phyloP scores from a whole-genome alignment of 2,888 invertebrate species.

The Hemaris fuciformis region DNA sequence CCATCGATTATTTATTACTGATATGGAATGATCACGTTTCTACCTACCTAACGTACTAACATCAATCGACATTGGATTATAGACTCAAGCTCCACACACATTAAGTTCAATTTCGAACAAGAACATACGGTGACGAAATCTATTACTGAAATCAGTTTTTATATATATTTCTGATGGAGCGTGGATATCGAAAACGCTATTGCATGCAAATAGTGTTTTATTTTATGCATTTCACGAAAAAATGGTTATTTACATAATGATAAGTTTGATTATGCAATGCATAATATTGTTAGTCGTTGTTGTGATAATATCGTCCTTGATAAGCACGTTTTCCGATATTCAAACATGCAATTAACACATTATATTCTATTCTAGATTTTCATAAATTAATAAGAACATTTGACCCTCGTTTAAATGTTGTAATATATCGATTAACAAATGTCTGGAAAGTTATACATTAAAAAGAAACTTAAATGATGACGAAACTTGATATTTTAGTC shows the following conservation, averaged over 20 bases:
- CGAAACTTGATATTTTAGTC: background rate
- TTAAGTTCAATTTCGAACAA: background rate
- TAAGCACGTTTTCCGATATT: background rate
- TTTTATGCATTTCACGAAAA: background rate
- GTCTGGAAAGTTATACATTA: background rate
- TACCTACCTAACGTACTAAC: background rate
- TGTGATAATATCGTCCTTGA: background rate
- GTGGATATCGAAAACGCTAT: background rate
- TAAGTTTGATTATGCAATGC: background rate
- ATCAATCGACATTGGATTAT: background rate
- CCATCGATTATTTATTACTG: slow-evolving; percentile 38
- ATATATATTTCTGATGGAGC: background rate
- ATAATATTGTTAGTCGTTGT: background rate
- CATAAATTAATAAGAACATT: background rate
- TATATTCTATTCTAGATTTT: background rate
- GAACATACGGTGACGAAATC: background rate
- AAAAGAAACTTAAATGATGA: background rate
- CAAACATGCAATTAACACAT: background rate
- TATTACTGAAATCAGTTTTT: slow-evolving; percentile 2
- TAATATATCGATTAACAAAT: background rate
- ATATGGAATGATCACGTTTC: slow-evolving; percentile 14
- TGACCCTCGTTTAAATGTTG: background rate
- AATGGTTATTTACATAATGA: background rate
- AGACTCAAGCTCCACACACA: background rate
- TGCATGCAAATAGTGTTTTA: slow-evolving; percentile 6